Conservation (phyloP, 2,797 vertebrate species). For the Rhinella marina region DNA sequence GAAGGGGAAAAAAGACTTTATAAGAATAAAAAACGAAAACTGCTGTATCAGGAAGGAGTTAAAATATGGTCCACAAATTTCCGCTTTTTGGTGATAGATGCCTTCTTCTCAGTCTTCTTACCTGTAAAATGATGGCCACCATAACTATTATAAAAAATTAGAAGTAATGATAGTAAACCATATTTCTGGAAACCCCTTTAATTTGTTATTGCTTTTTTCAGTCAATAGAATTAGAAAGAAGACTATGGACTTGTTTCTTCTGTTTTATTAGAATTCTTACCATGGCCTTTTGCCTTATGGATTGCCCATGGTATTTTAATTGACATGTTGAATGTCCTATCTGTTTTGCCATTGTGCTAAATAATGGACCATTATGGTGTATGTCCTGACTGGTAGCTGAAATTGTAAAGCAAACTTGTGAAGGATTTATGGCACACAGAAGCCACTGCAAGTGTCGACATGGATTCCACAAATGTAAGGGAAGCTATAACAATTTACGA, state of each 20-base stretch:
- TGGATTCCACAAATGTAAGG: not conserved
- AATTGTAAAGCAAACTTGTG: slow-evolving; percentile 26
- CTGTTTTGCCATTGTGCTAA: slow-evolving; percentile 43
- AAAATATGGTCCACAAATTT: too few relatives aligned
- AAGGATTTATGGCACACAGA: slow-evolving; percentile 25
- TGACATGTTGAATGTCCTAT: slow-evolving; percentile 44
- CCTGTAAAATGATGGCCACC: too few relatives aligned
- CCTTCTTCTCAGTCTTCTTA: too few relatives aligned
- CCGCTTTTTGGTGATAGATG: too few relatives aligned
- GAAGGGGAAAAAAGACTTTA: too few relatives aligned
- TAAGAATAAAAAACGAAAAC: too few relatives aligned
- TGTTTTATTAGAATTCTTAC: slow-evolving; percentile 51
- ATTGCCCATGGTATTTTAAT: slow-evolving; percentile 43
- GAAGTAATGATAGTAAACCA: not conserved
- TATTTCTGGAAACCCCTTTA: not conserved
- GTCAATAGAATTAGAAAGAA: not conserved
- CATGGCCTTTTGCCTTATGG: slow-evolving; percentile 45
- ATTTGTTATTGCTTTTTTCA: not conserved
- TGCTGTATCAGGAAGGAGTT: too few relatives aligned
- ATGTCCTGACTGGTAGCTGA: slow-evolving; percentile 17
- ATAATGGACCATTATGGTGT: slow-evolving; percentile 51
- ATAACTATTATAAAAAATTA: too few relatives aligned
- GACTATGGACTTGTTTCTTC: slow-evolving; percentile 23
- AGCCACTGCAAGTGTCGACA: not conserved
- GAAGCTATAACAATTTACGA: slow-evolving; percentile 15